These are phyloP conservation scores for Tamandua tetradactyla DNA, from an alignment of 2,797 vertebrate species.

Conservation along the genomic window DNA sequence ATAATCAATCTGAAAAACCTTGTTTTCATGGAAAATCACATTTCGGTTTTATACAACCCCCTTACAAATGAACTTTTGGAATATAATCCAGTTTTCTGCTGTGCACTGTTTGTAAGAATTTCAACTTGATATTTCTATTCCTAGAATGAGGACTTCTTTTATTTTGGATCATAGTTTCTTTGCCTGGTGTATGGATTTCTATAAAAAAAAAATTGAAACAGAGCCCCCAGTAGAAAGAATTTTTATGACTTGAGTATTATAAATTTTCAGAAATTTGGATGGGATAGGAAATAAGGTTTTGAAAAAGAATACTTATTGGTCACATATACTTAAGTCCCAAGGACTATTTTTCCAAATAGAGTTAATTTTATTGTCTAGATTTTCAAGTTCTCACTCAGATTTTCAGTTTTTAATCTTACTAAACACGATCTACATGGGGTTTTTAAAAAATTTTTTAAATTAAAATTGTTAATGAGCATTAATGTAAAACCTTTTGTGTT, in stretches of 20 bases:
- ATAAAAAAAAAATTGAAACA: background rate
- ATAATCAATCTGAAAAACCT: background rate
- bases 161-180: background rate
- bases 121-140: background rate
- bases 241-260: background rate
- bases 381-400: background rate
- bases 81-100: background rate
- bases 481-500: conserved; percentile 59
- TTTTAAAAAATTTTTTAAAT: conserved; percentile 10
- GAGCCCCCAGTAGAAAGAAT: background rate
- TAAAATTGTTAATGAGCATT: background rate
- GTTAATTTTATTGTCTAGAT: conserved; percentile 24
- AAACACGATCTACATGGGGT: background rate
- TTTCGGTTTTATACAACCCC: background rate
- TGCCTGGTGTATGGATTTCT: background rate
- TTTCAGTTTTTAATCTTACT: conserved; percentile 22
- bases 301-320: background rate
- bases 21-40: background rate
- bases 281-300: background rate
- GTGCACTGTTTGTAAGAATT: background rate
- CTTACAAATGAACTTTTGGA: background rate
- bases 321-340: background rate
- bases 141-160: background rate
- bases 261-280: background rate
- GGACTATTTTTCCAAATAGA: background rate